Base-by-base conservation (phyloP, 1,140 invertebrate species). In the Orchesella cincta region DNA sequence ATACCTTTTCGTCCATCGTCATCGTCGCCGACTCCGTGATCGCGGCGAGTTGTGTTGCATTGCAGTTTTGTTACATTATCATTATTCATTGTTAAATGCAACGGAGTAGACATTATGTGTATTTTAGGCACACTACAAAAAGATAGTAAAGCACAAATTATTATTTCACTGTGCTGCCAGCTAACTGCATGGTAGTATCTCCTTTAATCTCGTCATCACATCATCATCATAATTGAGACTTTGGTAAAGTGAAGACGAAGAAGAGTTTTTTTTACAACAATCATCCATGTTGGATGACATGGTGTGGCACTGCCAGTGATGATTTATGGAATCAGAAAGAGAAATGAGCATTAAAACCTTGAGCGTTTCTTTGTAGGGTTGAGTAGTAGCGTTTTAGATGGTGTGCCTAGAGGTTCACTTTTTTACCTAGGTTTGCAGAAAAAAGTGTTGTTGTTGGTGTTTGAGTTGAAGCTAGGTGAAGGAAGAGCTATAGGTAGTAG, bases 271-370 rank as follows among this genome's bases (percentile, higher is more conserved):
- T 46, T 46, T 20, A 12, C 39, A 8, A 46, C 20, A 20, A 46
- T 46, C 20, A 20, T 46, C 20, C 39, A 20, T 46, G 20, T 20
- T 18, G 54, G 54, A 23, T 14, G 8, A 23, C 54, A 57, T n/a
- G n/a, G n/a, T 57, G 54, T 57, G 54, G 14, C 14, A 26, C 54
- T n/a, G 54, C n/a, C 26, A 57, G 3, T 12, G 54, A 57, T 57
- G 54, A 57, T 57, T 57, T 57, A 57, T 57, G 14, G 54, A 57
- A 57, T 57, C 54, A 18, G 54, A 57, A 57, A 57, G 54, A 16
- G 54, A 57, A 57, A 57, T 57, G 54, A 18, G 54, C 54, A 18
- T 57, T 57, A 57, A 57, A 57, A 57, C 54, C 54, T 57, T 57
- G 54, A 57, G 54, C 14, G 26, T 57, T 57, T 23, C 23, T n/a